Evolutionary conservation across 2,888 invertebrate genomes (phyloP).

Genomic region (Nomada flava): DNA sequence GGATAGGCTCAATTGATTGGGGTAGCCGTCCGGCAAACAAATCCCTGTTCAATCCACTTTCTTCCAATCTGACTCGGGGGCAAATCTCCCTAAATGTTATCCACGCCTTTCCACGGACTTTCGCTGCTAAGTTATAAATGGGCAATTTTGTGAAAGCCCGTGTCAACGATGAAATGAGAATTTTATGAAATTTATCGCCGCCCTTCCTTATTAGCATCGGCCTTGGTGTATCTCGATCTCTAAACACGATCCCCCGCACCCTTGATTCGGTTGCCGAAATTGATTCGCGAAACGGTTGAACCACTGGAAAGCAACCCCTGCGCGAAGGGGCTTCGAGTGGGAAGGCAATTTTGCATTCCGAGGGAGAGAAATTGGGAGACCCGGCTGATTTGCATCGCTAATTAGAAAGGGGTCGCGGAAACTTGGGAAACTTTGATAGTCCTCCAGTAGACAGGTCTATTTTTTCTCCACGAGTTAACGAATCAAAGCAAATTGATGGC

Average conservation of each 20-base stretch:
- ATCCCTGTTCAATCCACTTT: conserved; percentile 24
- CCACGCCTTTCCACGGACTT: background rate
- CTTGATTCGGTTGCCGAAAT: conserved; percentile 47
- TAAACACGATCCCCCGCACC: conserved; percentile 48
- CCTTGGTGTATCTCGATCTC: background rate
- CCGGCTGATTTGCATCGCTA: conserved; percentile 34
- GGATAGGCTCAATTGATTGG: conserved; percentile 30
- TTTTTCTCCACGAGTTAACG: background rate
- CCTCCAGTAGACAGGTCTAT: background rate
- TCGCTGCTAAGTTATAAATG: conserved; percentile 2
- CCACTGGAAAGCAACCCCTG: conserved; percentile 12
- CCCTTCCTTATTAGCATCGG: conserved; percentile 12
- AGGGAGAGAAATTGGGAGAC: conserved; percentile 30
- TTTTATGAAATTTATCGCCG: conserved; percentile 26
- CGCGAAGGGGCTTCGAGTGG: background rate
- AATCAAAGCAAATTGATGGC: background rate
- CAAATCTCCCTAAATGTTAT: background rate
- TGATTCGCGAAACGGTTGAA: conserved; percentile 42
- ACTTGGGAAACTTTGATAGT: background rate
- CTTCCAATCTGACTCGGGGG: background rate
- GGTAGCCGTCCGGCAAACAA: conserved; percentile 27
- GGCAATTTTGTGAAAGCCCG: conserved; percentile 54
- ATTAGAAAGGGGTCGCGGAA: background rate
- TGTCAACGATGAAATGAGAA: conserved; percentile 13
- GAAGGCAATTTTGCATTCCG: conserved; percentile 26